A percentile compares a stretch with the other conserved stretches of the same genome.
Conservation (phyloP, 2,113 vertebrate species). For the Muntiacus muntjak region DNA sequence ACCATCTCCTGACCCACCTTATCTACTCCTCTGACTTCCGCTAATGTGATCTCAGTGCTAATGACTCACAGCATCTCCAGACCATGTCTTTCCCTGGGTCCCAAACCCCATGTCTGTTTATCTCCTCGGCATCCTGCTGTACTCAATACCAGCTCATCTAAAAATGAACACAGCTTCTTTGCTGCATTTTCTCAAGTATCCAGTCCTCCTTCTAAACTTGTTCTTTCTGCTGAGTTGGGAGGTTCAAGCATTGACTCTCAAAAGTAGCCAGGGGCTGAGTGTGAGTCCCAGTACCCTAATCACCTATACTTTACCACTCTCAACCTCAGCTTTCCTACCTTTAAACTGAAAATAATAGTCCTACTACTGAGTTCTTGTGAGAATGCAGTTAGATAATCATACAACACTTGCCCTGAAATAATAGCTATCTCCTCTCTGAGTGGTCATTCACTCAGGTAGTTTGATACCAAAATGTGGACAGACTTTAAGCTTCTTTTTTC, state of each 20-base stretch:
- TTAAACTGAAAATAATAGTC: not conserved
- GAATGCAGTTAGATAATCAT: not conserved
- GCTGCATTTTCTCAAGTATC: not conserved
- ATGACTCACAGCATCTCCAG: not conserved
- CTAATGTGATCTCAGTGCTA: not conserved
- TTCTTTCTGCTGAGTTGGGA: not conserved
- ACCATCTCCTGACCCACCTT: not conserved
- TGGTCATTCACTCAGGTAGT: not conserved
- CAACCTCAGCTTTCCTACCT: not conserved
- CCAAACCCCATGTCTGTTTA: not conserved
- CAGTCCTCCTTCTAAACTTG: not conserved
- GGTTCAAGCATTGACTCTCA: not conserved
- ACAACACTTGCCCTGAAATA: not conserved
- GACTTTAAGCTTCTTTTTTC: not conserved
- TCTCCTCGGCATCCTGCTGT: not conserved
- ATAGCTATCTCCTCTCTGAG: not conserved
- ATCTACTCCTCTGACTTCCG: not conserved
- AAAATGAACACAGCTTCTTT: not conserved
- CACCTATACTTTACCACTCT: not conserved
- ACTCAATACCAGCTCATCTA: not conserved
- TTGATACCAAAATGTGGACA: not conserved
- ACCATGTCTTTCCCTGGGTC: not conserved
- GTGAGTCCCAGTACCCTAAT: not conserved
- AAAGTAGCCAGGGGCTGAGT: not conserved
- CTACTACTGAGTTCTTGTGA: not conserved